Conservation (phyloP, 2,888 invertebrate species). For the Ferdinandea cuprea region DNA sequence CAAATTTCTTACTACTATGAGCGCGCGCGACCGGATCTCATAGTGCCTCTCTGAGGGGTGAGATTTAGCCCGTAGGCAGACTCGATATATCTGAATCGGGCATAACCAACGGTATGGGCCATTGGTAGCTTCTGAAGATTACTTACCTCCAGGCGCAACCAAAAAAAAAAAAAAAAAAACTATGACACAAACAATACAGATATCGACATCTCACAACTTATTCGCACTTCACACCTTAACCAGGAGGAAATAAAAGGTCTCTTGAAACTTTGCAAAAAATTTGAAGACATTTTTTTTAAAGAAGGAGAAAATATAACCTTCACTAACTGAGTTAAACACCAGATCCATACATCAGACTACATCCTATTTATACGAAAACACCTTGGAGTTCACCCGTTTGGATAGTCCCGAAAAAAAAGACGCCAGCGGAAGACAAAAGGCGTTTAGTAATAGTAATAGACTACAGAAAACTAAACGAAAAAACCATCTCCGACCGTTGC, state of each 20-base stretch:
- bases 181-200: background rate
- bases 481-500: conserved; percentile 19
- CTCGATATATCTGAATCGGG: no score
- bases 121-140: no score
- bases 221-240: conserved; percentile 13
- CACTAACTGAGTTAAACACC: conserved; percentile 21
- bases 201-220: background rate
- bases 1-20: no score
- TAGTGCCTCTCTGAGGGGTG: no score
- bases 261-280: conserved; percentile 5
- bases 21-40: no score
- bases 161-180: no score
- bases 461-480: conserved; percentile 35
- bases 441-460: conserved; percentile 27
- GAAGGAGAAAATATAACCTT: conserved; percentile 18
- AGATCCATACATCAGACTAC: conserved; percentile 13
- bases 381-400: conserved; percentile 19
- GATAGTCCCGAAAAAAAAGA: conserved; percentile 34
- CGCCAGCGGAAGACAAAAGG: conserved; percentile 18
- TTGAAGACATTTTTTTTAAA: conserved; percentile 26
- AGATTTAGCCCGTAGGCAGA: no score
- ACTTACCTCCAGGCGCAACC: no score
- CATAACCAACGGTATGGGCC: no score
- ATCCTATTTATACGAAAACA: conserved; percentile 12
- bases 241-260: conserved; percentile 7